A percentile compares a stretch with the other conserved stretches of the same genome.
Evolutionary conservation across 2,888 invertebrate genomes (phyloP).

Genomic region (Spilosoma lubricipeda): DNA sequence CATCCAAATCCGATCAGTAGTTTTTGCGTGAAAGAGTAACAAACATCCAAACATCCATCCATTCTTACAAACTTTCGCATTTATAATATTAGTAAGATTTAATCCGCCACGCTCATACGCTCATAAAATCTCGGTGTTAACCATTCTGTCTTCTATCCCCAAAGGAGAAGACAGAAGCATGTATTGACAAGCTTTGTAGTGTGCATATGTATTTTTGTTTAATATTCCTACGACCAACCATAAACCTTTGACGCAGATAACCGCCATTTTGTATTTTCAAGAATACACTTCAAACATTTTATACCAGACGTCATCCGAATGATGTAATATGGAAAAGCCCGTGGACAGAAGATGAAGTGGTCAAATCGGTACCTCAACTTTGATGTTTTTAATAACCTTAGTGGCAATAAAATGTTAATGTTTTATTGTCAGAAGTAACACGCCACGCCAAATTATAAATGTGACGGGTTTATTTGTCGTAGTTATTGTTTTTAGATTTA

Average conservation of each 20-base stretch:
- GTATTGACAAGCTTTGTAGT: too few relatives aligned
- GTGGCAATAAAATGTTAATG: constrained; percentile 5
- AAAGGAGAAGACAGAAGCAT: too few relatives aligned
- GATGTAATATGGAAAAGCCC: constrained; percentile 1
- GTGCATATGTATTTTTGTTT: too few relatives aligned
- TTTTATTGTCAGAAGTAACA: constrained; percentile 4
- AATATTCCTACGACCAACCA: background rate
- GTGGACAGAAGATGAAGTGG: background rate
- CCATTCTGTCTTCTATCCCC: too few relatives aligned
- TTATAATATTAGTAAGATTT: too few relatives aligned
- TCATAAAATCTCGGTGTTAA: too few relatives aligned
- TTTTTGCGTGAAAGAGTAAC: too few relatives aligned
- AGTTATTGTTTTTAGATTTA: background rate
- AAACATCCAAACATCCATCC: too few relatives aligned
- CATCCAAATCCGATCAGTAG: too few relatives aligned
- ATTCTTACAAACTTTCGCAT: too few relatives aligned
- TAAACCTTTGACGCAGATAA: background rate
- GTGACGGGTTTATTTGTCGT: background rate
- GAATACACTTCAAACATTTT: background rate
- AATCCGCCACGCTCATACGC: too few relatives aligned
- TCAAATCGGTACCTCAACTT: constrained; percentile 1
- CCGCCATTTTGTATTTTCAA: background rate
- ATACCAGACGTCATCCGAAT: background rate
- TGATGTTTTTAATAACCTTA: constrained; percentile 3
- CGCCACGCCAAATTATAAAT: background rate